A percentile compares a stretch with the other conserved stretches of the same genome.
Conservation (phyloP, 2,113 vertebrate species). For the Phoxinus phoxinus region DNA sequence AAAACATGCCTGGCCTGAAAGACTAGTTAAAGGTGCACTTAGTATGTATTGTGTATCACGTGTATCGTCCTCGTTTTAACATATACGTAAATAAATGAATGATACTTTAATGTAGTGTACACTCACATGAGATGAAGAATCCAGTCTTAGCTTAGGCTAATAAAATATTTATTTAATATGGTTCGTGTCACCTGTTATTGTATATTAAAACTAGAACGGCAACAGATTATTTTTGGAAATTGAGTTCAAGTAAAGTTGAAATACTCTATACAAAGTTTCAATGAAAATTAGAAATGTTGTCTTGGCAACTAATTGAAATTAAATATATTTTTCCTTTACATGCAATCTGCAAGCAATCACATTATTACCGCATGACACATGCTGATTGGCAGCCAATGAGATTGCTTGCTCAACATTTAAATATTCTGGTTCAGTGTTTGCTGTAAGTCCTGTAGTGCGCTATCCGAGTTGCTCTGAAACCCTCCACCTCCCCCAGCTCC, state of each 20-base stretch:
- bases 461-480: no score
- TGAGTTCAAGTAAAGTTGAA: neutral
- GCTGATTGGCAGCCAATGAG: no score
- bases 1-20: slow-evolving; percentile 25
- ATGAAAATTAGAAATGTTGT: neutral
- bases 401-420: no score
- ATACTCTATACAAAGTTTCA: neutral
- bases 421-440: no score
- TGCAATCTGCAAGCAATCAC: no score
- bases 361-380: no score
- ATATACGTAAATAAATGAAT: neutral
- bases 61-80: neutral
- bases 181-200: neutral
- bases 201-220: neutral
- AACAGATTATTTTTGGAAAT: no score
- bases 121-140: neutral
- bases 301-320: neutral
- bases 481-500: no score
- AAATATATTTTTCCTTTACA: no score
- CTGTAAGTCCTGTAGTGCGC: no score
- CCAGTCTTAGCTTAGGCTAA: neutral
- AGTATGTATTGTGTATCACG: neutral
- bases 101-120: neutral
- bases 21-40: neutral
- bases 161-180: neutral